Evolutionary conservation across 2,797 vertebrate species (phyloP).

Genomic region (Benthosema pterotum): DNA sequence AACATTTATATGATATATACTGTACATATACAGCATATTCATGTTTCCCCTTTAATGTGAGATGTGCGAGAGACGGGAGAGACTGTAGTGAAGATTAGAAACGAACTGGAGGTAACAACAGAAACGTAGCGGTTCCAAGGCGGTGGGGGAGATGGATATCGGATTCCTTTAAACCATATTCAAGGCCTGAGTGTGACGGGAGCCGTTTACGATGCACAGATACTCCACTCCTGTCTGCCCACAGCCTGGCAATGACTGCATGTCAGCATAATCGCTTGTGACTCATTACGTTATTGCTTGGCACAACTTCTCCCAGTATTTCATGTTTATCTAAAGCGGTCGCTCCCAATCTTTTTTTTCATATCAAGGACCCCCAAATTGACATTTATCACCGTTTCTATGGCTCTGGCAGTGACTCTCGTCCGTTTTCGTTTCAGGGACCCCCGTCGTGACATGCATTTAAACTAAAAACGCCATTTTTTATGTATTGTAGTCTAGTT

Average conservation of each 20-base stretch:
- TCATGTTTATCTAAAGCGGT: background rate
- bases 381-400: no score
- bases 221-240: slow-evolving; percentile 44
- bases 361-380: no score
- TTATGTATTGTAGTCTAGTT: no score
- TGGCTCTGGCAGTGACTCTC: no score
- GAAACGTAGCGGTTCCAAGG: slow-evolving; percentile 24
- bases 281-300: slow-evolving; percentile 35
- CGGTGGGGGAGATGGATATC: slow-evolving; percentile 43
- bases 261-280: slow-evolving; percentile 8
- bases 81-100: slow-evolving; percentile 5
- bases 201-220: slow-evolving; percentile 46
- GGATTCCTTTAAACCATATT: slow-evolving; percentile 42
- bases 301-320: slow-evolving; percentile 14
- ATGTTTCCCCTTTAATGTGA: no score
- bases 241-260: slow-evolving; percentile 28
- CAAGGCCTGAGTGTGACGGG: slow-evolving; percentile 40
- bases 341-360: no score
- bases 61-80: slow-evolving; percentile 44
- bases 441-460: no score
- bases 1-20: slow-evolving; percentile 36
- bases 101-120: slow-evolving; percentile 20
- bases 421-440: no score
- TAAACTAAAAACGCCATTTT: no score
- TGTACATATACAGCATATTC: no score